Conservation (phyloP, 2,888 invertebrate species). For the Itoplectis maculator region DNA sequence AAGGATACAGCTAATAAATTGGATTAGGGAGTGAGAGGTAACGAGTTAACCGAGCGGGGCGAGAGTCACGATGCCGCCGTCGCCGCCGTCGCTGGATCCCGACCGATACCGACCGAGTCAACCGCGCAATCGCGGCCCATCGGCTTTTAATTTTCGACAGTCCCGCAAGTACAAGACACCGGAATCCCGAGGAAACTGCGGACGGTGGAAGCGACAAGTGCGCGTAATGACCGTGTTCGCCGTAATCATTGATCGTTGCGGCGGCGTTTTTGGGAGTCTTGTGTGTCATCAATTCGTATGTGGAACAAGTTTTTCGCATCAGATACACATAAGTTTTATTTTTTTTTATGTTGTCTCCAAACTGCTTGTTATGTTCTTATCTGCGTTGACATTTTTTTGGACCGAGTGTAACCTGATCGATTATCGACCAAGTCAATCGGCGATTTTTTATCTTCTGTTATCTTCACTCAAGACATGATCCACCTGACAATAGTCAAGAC, state of each 20-base stretch:
- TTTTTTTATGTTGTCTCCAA: background rate
- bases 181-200: constrained; percentile 65
- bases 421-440: too few relatives aligned
- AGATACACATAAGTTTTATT: background rate
- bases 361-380: too few relatives aligned
- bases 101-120: constrained; percentile 29
- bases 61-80: constrained; percentile 1
- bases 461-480: constrained; percentile 75
- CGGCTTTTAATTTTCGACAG: constrained; percentile 76
- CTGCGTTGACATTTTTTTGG: too few relatives aligned
- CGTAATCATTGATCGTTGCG: constrained; percentile 60
- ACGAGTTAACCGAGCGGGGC: constrained; percentile 52
- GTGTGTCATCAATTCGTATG: background rate
- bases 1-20: constrained; percentile 73
- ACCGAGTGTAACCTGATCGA: too few relatives aligned
- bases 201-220: constrained; percentile 56
- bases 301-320: background rate
- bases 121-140: constrained; percentile 68
- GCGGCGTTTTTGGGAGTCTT: too few relatives aligned
- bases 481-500: constrained; percentile 70
- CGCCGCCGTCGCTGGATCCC: constrained; percentile 24
- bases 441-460: constrained; percentile 25
- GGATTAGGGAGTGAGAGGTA: constrained; percentile 68
- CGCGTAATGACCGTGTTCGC: constrained; percentile 59
- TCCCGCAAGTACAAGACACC: constrained; percentile 71